Conservation (phyloP, 2,797 vertebrate species). For the Acanthiza pusilla region DNA sequence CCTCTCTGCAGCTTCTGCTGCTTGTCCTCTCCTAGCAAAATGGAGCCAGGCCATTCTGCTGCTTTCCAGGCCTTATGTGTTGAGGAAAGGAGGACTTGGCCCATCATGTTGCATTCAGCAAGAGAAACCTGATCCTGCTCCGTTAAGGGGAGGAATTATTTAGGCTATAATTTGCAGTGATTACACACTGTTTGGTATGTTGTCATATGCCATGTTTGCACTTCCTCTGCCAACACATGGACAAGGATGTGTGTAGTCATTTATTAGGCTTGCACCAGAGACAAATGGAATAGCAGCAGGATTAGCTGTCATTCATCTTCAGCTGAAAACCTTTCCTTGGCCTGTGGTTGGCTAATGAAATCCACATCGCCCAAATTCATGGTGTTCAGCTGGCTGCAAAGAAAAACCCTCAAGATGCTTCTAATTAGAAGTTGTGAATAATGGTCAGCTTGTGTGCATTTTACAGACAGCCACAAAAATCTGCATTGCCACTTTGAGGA, state of each 20-base stretch:
- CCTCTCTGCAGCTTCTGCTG: background rate
- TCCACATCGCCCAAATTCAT: conserved; percentile 41
- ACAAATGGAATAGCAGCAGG: conserved; percentile 33
- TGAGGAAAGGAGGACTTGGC: background rate
- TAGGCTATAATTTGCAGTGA: conserved; percentile 42
- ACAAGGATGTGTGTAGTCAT: conserved; percentile 11
- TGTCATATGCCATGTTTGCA: conserved; percentile 59
- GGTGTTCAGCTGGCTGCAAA: conserved; percentile 42
- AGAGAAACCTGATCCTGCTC: background rate
- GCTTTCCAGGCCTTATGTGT: background rate
- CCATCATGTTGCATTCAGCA: background rate
- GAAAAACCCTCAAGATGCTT: conserved; percentile 61
- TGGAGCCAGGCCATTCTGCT: background rate
- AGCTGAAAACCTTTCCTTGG: conserved; percentile 1
- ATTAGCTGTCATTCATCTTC: conserved; percentile 45
- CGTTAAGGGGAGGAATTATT: conserved; percentile 19
- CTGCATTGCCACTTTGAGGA: conserved; percentile 28
- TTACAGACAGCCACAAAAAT: conserved; percentile 54
- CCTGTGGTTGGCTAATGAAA: conserved; percentile 63
- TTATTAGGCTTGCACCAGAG: conserved; percentile 31
- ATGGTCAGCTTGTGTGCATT: conserved; percentile 47
- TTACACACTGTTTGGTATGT: conserved; percentile 42
- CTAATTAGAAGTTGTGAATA: conserved; percentile 62
- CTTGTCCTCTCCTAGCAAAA: background rate
- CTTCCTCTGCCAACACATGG: conserved; percentile 53